Base-by-base conservation (phyloP, 2,797 vertebrate species). In the Anolis apletophallus region DNA sequence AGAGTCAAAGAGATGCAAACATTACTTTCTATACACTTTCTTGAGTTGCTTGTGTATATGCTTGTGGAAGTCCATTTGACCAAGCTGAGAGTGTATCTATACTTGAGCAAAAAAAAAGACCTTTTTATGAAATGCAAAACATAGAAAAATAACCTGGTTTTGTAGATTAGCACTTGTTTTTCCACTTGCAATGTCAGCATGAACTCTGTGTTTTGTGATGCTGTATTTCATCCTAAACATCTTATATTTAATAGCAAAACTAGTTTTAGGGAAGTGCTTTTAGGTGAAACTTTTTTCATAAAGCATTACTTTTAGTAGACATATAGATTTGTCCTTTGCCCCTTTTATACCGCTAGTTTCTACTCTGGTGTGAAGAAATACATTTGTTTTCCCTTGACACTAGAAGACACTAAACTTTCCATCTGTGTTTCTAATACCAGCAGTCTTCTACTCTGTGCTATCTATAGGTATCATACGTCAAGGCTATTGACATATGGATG, bases 401-500 rank as follows among this genome's bases (percentile, higher is more conserved):
- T 69, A 73, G 34, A 26, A 78, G 68, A 91, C 32, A 80, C 52
- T 75, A 23, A 80, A 79, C 36, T 85, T 86, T 5, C 26, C 76
- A 80, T 91, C 74, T 89, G 86, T 85, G 78, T 23, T 76, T 90
- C 89, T 83, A 85, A 75, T 32, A 54, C 2, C 16, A 61, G 85
- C 26, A 2, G 8, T 77, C n/a, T 80, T 73, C 54, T 78, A 5
- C 59, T 88, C 46, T 69, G 0, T 88, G 80, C 68, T 84, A 34
- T 93, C 59, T n/a, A 0, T n/a, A 99, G 98, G 98, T 99, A 55
- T 99, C 98, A 0, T 99, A 99, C 46, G 98, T 99, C 57, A 99
- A 99, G 95, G 98, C 98, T 0, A 99, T 99, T 88, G 98, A 99
- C 93, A 99, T 99, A 93, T 99, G 98, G 98, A 99, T 99, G 98